Evolutionary conservation across 2,797 vertebrate species (phyloP).

Genomic region (Aphelocoma californica): DNA sequence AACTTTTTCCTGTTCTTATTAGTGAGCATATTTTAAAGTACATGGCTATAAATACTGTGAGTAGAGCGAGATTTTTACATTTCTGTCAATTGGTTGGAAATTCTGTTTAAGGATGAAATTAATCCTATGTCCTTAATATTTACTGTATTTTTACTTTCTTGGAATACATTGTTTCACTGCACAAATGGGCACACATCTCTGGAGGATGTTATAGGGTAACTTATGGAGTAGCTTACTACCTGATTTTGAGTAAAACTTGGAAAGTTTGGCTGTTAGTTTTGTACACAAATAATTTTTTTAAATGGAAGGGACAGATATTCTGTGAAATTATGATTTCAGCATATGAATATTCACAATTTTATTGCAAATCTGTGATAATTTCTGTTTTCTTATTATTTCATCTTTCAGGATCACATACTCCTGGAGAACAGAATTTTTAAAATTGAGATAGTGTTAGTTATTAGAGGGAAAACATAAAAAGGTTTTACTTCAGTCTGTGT

Average conservation of each 20-base stretch:
- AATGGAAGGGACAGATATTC: not conserved
- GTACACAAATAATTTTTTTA: not conserved
- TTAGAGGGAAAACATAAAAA: not conserved
- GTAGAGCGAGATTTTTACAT: slow-evolving; percentile 33
- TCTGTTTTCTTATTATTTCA: not conserved
- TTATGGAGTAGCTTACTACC: not conserved
- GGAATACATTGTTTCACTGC: not conserved
- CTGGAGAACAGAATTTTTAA: not conserved
- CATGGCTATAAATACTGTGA: slow-evolving; percentile 27
- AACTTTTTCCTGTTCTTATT: slow-evolving; percentile 59
- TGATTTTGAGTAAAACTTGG: slow-evolving; percentile 28
- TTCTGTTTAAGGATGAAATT: not conserved
- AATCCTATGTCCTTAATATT: not conserved
- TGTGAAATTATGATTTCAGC: not conserved
- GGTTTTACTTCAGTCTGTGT: not conserved
- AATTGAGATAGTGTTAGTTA: not conserved
- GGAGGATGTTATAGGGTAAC: not conserved
- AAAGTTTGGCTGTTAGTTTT: slow-evolving; percentile 29
- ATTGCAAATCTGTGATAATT: not conserved
- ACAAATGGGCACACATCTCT: not conserved
- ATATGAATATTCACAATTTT: not conserved
- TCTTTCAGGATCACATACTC: not conserved
- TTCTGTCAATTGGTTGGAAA: slow-evolving; percentile 49
- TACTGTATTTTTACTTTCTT: not conserved
- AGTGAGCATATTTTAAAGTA: not conserved